Percentiles rank a stretch among this genome's conserved stretches.
These are phyloP conservation scores for Acronicta psi DNA, from an alignment of 2,888 invertebrate species.

Conservation along the genomic window DNA sequence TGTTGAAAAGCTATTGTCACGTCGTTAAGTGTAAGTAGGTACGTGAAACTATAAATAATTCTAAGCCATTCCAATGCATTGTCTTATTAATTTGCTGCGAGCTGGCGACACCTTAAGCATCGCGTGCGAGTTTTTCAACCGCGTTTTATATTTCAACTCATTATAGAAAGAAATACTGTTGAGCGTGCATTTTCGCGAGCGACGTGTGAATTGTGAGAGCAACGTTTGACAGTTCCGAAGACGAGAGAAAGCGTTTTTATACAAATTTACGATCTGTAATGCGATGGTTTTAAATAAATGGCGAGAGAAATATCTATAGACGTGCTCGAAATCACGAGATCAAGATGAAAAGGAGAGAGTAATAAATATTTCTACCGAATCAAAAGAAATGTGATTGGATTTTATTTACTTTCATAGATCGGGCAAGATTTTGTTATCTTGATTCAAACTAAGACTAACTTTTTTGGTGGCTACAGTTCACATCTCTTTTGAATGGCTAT, in stretches of 20 bases:
- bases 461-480: no score
- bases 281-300: slow-evolving; percentile 24
- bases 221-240: slow-evolving; percentile 52
- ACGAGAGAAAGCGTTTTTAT: slow-evolving; percentile 37
- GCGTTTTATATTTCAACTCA: slow-evolving; percentile 63
- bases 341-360: slow-evolving; percentile 22
- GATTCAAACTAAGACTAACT: no score
- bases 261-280: slow-evolving; percentile 28
- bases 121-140: slow-evolving; percentile 61
- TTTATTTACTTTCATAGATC: slow-evolving; percentile 29
- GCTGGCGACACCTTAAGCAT: slow-evolving; percentile 60
- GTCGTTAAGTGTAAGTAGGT: slow-evolving; percentile 21
- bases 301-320: slow-evolving; percentile 16
- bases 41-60: slow-evolving; percentile 45
- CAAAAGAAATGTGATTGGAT: slow-evolving; percentile 23
- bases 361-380: slow-evolving; percentile 16
- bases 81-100: slow-evolving; percentile 52
- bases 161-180: slow-evolving; percentile 54
- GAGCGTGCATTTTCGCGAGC: slow-evolving; percentile 45
- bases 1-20: slow-evolving; percentile 37
- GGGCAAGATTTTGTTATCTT: slow-evolving; percentile 9
- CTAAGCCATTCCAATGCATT: slow-evolving; percentile 42
- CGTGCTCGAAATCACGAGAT: slow-evolving; percentile 12
- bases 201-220: slow-evolving; percentile 59
- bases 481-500: no score